A percentile compares a stretch with the other conserved stretches of the same genome.
Conservation (phyloP, 2,113 vertebrate genomes). For the rat (Rattus norvegicus) region DNA sequence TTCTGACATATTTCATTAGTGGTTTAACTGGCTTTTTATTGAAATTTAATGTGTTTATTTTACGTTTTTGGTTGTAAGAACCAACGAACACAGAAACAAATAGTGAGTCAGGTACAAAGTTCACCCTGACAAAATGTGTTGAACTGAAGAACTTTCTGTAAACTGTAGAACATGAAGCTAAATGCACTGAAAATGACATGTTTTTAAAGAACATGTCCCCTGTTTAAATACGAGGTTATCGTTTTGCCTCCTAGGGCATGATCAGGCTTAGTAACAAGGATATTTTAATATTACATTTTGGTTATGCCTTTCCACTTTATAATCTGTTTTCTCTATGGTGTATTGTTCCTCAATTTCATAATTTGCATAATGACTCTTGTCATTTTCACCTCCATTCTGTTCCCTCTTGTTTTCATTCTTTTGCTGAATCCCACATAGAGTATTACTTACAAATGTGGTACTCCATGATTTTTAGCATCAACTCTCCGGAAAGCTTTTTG, state of each 20-base stretch:
- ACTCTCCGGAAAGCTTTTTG: neutral
- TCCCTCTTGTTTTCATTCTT: too few relatives aligned
- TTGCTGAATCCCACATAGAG: neutral
- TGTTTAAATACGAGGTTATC: neutral
- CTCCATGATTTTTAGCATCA: neutral
- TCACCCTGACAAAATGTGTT: neutral
- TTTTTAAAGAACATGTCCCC: neutral
- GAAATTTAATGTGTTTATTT: neutral
- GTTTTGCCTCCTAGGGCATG: neutral
- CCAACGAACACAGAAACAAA: neutral
- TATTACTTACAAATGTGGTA: neutral
- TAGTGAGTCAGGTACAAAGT: neutral
- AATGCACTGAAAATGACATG: neutral
- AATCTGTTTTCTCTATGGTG: neutral
- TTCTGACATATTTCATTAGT: neutral
- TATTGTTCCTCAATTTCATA: neutral
- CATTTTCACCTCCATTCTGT: neutral
- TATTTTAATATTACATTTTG: neutral
- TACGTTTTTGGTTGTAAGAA: neutral
- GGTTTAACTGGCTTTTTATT: neutral
- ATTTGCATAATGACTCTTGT: neutral
- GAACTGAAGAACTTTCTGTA: neutral
- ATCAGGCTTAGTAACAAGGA: neutral
- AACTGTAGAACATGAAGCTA: neutral
- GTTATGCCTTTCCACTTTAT: neutral